Base-by-base conservation (phyloP, 2,797 vertebrate genomes). In the Rhinophrynus dorsalis region DNA sequence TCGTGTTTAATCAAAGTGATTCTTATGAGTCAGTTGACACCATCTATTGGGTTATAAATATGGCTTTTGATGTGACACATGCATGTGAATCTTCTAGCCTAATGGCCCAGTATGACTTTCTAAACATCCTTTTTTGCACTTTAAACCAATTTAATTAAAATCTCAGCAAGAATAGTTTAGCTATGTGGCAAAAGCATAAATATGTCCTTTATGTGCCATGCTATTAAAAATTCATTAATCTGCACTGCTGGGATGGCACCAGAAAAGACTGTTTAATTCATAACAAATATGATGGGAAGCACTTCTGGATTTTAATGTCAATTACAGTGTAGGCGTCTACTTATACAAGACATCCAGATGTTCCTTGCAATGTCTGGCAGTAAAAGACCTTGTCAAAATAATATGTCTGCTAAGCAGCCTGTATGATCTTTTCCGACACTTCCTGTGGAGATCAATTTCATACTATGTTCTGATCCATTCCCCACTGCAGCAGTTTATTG, bases 401-500 rank as follows among this genome's bases (percentile, higher is more conserved):
- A 69, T 54, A 68, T 68, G 23, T 20, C 24, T 15, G 17, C 32
- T 38, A 40, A 40, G 8, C 9, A 30, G 20, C 45, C 37, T 33
- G 13, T 17, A 1, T 27, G 23, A 44, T 32, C 26, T 18, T 32
- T 51, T 33, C 24, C 29, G 44, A 30, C 55, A 67, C 12, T 56
- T 67, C 44, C 33, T 30, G 17, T 51, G 32, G 33, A 45, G 18
- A 54, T 51, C 54, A 33, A 50, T 52, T 68, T 60, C 10, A 52
- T 68, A 26, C 26, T 13, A 51, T 51, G 26, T 11, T 17, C 15
- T 51, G 51, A 68, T 68, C 18, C 17, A 24, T 60, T 42, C 5
- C 56, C 54, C 40, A 30, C 52, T 48, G 64, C 54, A 58, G 10
- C 27, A 15, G 42, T 68, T 58, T 68, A 68, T 50, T 66, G 17